These are phyloP conservation scores for Phyllotreta striolata DNA, from an alignment of 2,888 invertebrate genomes.

Conservation along the genomic window DNA sequence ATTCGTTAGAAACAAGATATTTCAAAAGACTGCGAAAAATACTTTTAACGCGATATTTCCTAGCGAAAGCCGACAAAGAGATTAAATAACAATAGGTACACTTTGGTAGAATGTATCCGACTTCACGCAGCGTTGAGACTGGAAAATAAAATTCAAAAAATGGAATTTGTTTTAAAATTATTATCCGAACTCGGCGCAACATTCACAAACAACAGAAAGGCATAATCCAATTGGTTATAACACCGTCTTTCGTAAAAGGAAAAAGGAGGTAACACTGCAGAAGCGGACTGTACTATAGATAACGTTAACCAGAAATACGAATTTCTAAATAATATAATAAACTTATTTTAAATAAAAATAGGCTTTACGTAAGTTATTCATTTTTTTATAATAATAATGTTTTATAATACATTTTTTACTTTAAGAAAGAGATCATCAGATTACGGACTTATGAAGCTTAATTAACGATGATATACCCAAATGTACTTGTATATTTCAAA, in stretches of 20 bases:
- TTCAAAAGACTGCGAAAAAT: background rate
- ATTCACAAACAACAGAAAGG: constrained; percentile 18
- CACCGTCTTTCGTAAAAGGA: constrained; percentile 15
- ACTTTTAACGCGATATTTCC: constrained; percentile 25
- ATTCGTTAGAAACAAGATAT: background rate
- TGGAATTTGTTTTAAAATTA: constrained; percentile 32
- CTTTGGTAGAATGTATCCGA: constrained; percentile 20
- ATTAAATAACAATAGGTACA: constrained; percentile 25
- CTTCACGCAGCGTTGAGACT: constrained; percentile 6
- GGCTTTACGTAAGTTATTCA: too few relatives aligned
- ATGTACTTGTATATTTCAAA: too few relatives aligned
- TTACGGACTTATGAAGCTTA: too few relatives aligned
- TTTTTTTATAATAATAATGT: too few relatives aligned
- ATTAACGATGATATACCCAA: too few relatives aligned
- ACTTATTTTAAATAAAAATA: too few relatives aligned
- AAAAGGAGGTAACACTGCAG: background rate
- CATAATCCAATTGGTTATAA: constrained; percentile 15
- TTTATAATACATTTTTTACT: too few relatives aligned
- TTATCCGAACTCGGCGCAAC: constrained; percentile 20
- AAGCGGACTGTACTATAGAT: background rate
- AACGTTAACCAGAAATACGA: too few relatives aligned
- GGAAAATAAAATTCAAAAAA: constrained; percentile 22
- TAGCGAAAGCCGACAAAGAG: constrained; percentile 21
- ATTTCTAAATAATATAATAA: too few relatives aligned
- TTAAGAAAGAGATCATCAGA: too few relatives aligned